These are phyloP conservation scores for Luscinia luscinia DNA, from an alignment of 2,797 vertebrate genomes.

Conservation along the genomic window DNA sequence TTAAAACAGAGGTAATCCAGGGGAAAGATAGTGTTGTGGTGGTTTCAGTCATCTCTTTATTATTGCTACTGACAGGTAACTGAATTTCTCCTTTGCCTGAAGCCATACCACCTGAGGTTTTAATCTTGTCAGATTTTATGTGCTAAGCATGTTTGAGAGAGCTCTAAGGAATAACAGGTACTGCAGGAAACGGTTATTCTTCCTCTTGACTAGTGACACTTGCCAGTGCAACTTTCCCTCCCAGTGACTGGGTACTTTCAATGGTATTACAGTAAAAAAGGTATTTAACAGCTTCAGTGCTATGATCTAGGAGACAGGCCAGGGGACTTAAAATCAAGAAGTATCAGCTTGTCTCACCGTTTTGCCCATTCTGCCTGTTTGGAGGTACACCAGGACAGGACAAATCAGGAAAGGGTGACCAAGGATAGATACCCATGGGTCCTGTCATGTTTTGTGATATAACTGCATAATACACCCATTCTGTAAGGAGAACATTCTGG, in stretches of 20 bases:
- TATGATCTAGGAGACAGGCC: not conserved
- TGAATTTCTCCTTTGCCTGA: constrained; percentile 66
- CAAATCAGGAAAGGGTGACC: not conserved
- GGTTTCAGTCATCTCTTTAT: constrained; percentile 53
- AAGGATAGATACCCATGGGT: not conserved
- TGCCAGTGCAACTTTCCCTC: not conserved
- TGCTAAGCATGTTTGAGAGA: constrained; percentile 64
- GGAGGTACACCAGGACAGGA: not conserved
- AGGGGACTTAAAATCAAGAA: not conserved
- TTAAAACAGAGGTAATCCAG: not conserved
- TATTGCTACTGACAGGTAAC: constrained; percentile 66
- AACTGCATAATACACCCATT: not conserved
- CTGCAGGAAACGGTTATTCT: constrained; percentile 64
- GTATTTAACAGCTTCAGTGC: not conserved
- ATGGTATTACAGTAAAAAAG: not conserved
- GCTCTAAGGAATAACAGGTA: constrained; percentile 65
- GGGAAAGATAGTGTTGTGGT: not conserved
- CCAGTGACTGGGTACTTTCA: not conserved
- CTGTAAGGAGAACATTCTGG: not conserved
- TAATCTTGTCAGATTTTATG: constrained; percentile 60
- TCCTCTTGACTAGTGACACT: constrained; percentile 20
- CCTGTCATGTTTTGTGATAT: fast-evolving
- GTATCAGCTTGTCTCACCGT: not conserved
- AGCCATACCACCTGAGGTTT: constrained; percentile 66
- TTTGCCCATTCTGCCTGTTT: not conserved